Evolutionary conservation across 1,140 invertebrate species (phyloP).

Genomic region (Druon quercuslanigerum): DNA sequence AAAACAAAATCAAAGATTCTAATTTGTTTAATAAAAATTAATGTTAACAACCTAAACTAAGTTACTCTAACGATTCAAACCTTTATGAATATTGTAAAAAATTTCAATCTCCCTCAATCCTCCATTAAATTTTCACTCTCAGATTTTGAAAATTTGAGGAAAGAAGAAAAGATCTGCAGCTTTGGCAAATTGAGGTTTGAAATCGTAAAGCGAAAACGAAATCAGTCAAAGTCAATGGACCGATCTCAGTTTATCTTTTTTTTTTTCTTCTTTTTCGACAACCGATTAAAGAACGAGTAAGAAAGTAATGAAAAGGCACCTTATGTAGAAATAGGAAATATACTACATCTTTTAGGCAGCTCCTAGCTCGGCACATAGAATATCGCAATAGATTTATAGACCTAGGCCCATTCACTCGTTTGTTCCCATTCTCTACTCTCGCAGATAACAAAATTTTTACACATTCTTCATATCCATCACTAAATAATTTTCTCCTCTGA

Average conservation of each 20-base stretch:
- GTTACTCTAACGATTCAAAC: conserved; percentile 7
- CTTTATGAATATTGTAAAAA: not conserved
- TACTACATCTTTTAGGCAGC: conserved; percentile 39
- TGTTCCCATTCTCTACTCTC: conserved; percentile 30
- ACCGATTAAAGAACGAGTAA: not conserved
- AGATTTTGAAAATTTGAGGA: not conserved
- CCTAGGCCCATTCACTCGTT: conserved; percentile 5
- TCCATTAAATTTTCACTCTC: not conserved
- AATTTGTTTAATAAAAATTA: too few species aligned
- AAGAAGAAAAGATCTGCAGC: conserved; percentile 21
- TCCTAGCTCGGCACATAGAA: conserved; percentile 48
- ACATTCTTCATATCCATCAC: conserved; percentile 40
- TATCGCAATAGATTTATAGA: not conserved
- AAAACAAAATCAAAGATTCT: too few species aligned
- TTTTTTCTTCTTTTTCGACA: not conserved
- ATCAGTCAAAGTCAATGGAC: conserved; percentile 42
- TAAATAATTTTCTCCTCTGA: conserved; percentile 42
- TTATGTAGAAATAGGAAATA: conserved; percentile 48
- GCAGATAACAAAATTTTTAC: conserved; percentile 38
- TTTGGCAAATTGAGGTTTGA: conserved; percentile 37
- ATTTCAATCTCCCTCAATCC: not conserved
- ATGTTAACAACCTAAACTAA: conserved; percentile 3
- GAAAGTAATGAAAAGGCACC: conserved; percentile 57
- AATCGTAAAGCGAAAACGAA: conserved; percentile 41
- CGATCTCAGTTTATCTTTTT: conserved; percentile 39